Base-by-base conservation (phyloP, 92 coral and sea anemone genomes). In the Blastomussa wellsi region DNA sequence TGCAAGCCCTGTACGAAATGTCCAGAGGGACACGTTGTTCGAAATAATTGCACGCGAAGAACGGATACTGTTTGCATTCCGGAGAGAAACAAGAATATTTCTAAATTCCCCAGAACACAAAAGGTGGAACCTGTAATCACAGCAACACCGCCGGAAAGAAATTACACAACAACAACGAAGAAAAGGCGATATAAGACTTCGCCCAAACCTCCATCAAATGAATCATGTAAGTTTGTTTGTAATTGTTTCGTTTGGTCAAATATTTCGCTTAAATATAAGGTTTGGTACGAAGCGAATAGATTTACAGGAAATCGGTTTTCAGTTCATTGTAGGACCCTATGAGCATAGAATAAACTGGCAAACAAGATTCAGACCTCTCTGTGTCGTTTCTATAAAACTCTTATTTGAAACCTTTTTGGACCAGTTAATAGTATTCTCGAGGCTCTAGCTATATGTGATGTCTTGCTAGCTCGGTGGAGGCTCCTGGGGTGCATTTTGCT, bases 1-100 rank as follows among this genome's bases (percentile, higher is more conserved):
- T 92, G 95, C 78, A 72, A 57, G 13, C 41, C 62, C 0, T 92
- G 95, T 33, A 74, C 69, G 26, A 76, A 15, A 20, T 92, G 95
- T 77, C 73, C 29, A 24, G 32, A 69, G 16, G 86, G 85, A 4
- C 80, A 89, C 36, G 60, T 52, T 19, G 55, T 74, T 11, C 17
- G 28, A 55, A 19, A 51, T 9, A 26, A 72, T 1, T 93, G 95
- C 17, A 84, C 90, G 0, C 66, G 82, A 69, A 38, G 82, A 70
- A 79, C n/a, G 3, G 81, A 93, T 75, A 82, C 86, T 1, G 79
- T 81, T 0, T 93, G 96, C 32, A 78, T 53, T 24, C 51, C 70
- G 5, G 79, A 32, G 4, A 79, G 55, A 19, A 55, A 79, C 9
- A 64, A 28, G 0, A 69, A 75, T 17, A 39, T 49, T 37, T 76